Base-by-base conservation (phyloP, 1,140 invertebrate species). In the Sycophila sp. region DNA sequence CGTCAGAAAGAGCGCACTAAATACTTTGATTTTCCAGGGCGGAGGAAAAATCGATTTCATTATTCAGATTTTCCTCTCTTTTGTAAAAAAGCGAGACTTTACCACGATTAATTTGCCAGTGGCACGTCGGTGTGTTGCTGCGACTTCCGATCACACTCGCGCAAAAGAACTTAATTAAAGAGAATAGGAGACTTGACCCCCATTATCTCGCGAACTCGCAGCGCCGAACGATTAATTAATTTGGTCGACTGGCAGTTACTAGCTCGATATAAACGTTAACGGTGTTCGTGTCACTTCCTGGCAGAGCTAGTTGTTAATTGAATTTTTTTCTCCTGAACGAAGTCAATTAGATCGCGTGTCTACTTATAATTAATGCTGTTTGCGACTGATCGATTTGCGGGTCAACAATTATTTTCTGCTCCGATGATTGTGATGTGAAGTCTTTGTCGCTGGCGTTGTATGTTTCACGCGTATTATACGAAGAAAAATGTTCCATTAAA, bases 181-280 rank as follows among this genome's bases (percentile, higher is more conserved):
- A n/a, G n/a, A n/a, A n/a, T n/a, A n/a, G n/a, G n/a, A n/a, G n/a
- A n/a, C n/a, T n/a, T n/a, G n/a, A n/a, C n/a, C n/a, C n/a, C n/a
- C n/a, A n/a, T n/a, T n/a, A n/a, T n/a, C n/a, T n/a, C n/a, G n/a
- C n/a, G n/a, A 67, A 58, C 58, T 24, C 26, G 64, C 40, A 30
- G 26, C 10, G 19, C 38, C 42, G 24, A 66, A 26, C 53, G 51
- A 45, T 58, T 67, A 58, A 67, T 67, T 58, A 58, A 67, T 67
- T 67, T 30, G 36, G n/a, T 10, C 51, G 17, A 13, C 17, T 32
- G n/a, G 26, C 36, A n/a, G n/a, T n/a, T n/a, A n/a, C n/a, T 6
- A 30, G 26, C 49, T 66, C n/a, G 38, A 24, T 24, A 24, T 38
- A 55, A 65, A 40, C 8, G 34, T 53, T 65, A 40, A 53, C 28